phyloP scores from a whole-genome alignment of 1,140 invertebrate genomes.

The Metopolophium dirhodum region DNA sequence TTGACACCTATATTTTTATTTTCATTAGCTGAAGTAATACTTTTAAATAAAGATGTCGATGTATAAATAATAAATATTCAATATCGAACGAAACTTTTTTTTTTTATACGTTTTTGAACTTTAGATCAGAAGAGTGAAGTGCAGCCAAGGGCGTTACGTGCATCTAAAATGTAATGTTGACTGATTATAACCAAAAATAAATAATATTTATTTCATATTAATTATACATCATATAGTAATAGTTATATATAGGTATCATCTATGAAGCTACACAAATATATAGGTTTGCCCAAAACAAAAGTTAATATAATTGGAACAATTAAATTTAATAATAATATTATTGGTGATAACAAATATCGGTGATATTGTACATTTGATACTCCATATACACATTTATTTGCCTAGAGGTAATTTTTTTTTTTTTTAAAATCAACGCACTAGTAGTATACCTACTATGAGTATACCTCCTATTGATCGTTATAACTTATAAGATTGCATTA shows the following conservation, averaged over 20 bases:
- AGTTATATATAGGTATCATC: not conserved
- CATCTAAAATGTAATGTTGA: not conserved
- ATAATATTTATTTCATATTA: not conserved
- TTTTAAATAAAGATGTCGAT: not conserved
- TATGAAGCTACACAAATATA: not conserved
- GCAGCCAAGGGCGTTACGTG: not conserved
- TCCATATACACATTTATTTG: not conserved
- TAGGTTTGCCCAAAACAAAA: not conserved
- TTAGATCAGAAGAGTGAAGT: not conserved
- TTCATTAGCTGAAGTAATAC: not conserved
- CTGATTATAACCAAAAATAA: not conserved
- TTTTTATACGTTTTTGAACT: not conserved
- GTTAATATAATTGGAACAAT: not conserved
- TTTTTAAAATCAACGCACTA: not conserved
- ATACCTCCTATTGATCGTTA: not conserved
- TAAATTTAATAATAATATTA: too few relatives aligned
- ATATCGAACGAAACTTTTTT: not conserved
- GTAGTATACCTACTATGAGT: not conserved
- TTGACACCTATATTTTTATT: not conserved
- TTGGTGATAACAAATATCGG: too few relatives aligned
- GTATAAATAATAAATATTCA: not conserved
- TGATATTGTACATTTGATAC: not conserved
- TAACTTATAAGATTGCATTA: not conserved
- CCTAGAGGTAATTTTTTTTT: not conserved
- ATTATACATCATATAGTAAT: not conserved